A percentile compares a stretch with the other conserved stretches of the same genome.
Evolutionary conservation across 2,888 invertebrate species (phyloP).

Genomic region (Drosophila emarginata): DNA sequence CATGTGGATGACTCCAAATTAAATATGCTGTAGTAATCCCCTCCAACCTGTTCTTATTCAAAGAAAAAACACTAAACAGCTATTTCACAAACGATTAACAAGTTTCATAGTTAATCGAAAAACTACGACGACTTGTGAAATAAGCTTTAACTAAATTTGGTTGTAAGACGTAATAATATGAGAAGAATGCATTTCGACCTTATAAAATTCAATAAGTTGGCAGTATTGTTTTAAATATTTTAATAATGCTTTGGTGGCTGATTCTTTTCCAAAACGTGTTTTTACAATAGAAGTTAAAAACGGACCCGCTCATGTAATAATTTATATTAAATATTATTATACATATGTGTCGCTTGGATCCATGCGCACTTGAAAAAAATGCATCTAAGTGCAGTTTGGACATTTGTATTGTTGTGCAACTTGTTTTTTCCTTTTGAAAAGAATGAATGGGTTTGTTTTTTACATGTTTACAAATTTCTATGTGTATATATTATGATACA

Average conservation of each 20-base stretch:
- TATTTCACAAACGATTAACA: too few species aligned
- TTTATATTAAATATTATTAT: slow-evolving; percentile 14
- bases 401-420: slow-evolving; percentile 33
- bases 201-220: too few species aligned
- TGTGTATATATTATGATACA: slow-evolving; percentile 27
- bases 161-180: too few species aligned
- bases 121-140: too few species aligned
- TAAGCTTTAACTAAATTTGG: too few species aligned
- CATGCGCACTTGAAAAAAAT: not conserved
- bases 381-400: slow-evolving; percentile 13
- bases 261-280: not conserved
- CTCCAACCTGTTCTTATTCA: too few species aligned
- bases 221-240: too few species aligned
- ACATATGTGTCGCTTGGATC: slow-evolving; percentile 15
- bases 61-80: too few species aligned
- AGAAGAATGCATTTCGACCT: too few species aligned
- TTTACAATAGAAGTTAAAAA: slow-evolving; percentile 42
- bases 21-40: too few species aligned
- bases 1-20: not conserved
- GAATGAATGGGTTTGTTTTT: slow-evolving; percentile 14
- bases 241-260: slow-evolving; percentile 3
- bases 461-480: slow-evolving; percentile 46
- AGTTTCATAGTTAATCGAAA: too few species aligned
- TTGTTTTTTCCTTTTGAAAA: slow-evolving; percentile 21
- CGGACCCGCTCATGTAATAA: slow-evolving; percentile 4